These are phyloP conservation scores for Geophilus truncorum DNA, from an alignment of 2,888 invertebrate species.

Conservation along the genomic window DNA sequence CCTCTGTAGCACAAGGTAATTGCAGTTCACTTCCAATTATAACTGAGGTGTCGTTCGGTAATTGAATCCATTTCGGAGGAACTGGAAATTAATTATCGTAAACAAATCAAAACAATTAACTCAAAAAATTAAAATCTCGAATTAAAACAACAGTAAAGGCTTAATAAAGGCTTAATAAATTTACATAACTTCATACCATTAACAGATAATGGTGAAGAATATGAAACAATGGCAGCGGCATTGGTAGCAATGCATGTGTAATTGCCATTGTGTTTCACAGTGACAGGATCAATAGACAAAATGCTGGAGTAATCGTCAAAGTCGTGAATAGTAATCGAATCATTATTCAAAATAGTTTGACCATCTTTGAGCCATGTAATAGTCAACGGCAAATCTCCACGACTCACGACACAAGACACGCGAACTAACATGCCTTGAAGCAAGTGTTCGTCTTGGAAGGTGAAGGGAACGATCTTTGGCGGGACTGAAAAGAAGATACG, in stretches of 20 bases:
- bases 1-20: conserved; percentile 34
- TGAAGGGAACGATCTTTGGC: conserved; percentile 32
- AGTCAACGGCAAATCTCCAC: conserved; percentile 58
- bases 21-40: conserved; percentile 34
- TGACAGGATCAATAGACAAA: conserved; percentile 34
- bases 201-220: conserved; percentile 6
- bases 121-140: background rate
- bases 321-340: conserved; percentile 21
- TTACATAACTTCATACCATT: conserved; percentile 21
- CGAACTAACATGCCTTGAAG: conserved; percentile 30
- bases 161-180: background rate
- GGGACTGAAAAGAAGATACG: conserved; percentile 29
- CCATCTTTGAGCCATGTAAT: conserved; percentile 79
- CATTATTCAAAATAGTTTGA: conserved; percentile 50
- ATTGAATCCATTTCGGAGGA: too few species aligned
- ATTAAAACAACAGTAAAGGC: background rate
- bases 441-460: conserved; percentile 32
- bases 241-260: conserved; percentile 35
- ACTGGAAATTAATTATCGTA: too few species aligned
- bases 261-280: conserved; percentile 33
- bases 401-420: conserved; percentile 31
- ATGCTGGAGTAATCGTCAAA: conserved; percentile 35
- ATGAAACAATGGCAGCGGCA: conserved; percentile 11
- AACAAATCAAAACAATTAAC: too few species aligned
- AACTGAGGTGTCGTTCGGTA: conserved; percentile 32